These are phyloP conservation scores for Leptopilina syphax DNA, from an alignment of 2,888 invertebrate genomes.

Conservation along the genomic window DNA sequence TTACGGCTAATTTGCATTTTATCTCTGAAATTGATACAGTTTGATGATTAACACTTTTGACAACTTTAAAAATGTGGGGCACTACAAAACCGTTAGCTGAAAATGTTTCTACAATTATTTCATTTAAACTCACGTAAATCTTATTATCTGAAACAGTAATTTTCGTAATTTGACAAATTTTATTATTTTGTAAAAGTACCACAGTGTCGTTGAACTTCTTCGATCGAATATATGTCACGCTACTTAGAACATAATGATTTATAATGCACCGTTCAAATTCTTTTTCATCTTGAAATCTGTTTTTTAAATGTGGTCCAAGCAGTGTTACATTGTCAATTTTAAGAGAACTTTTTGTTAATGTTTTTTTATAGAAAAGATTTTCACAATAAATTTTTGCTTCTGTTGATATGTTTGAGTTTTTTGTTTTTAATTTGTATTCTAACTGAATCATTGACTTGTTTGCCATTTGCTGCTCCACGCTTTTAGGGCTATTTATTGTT, in stretches of 20 bases:
- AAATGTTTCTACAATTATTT: slow-evolving; percentile 9
- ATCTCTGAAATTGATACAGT: background rate
- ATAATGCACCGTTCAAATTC: slow-evolving; percentile 8
- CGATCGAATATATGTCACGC: background rate
- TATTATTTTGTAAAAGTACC: background rate
- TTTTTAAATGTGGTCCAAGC: background rate
- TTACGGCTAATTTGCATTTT: background rate
- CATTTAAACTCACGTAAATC: background rate
- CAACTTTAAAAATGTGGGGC: background rate
- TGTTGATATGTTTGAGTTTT: background rate
- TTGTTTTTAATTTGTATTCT: background rate
- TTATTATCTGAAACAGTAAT: background rate
- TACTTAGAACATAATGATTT: background rate
- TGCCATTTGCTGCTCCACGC: slow-evolving; percentile 46
- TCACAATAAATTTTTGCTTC: background rate
- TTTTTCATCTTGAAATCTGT: slow-evolving; percentile 7
- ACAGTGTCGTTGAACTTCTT: slow-evolving; percentile 7
- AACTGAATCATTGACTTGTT: slow-evolving; percentile 30
- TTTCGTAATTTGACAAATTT: background rate
- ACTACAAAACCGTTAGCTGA: background rate
- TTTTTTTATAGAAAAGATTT: background rate
- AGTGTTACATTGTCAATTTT: background rate
- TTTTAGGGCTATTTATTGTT: slow-evolving; percentile 43
- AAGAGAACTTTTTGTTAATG: background rate
- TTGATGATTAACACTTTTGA: background rate